Evolutionary conservation across 2,888 invertebrate genomes (phyloP).

Genomic region (Chouioia cunea): DNA sequence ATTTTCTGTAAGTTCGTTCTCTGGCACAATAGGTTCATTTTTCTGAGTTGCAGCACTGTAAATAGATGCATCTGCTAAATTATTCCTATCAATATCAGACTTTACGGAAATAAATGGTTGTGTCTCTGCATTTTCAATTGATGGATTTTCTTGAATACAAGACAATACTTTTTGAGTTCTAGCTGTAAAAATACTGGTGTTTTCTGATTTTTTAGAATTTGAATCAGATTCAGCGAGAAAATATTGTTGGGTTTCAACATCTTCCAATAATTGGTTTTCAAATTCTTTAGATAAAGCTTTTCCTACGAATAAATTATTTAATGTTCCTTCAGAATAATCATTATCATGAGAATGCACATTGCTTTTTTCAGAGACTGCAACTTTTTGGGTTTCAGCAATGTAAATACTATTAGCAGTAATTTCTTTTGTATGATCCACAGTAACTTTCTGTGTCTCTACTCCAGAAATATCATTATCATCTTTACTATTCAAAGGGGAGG

Average conservation of each 20-base stretch:
- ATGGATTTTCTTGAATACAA: too few species aligned
- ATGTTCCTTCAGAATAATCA: neutral
- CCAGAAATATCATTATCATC: constrained; percentile 22
- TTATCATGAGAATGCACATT: neutral
- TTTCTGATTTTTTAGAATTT: too few species aligned
- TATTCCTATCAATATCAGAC: neutral
- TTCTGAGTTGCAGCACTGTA: constrained; percentile 31
- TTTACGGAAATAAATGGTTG: neutral
- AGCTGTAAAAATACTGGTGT: too few species aligned
- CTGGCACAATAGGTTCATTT: neutral
- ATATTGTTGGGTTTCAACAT: too few species aligned
- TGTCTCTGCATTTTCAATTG: constrained; percentile 22
- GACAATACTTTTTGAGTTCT: too few species aligned
- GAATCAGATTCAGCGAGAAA: too few species aligned
- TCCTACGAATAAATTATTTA: too few species aligned
- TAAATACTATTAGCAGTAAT: constrained; percentile 21
- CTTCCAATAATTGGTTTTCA: too few species aligned
- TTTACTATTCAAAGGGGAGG: constrained; percentile 24
- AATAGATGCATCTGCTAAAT: constrained; percentile 1
- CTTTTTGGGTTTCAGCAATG: constrained; percentile 25
- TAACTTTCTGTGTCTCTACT: constrained; percentile 22
- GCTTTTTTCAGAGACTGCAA: too few species aligned
- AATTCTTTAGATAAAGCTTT: too few species aligned
- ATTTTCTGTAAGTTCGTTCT: constrained; percentile 17
- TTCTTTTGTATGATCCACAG: constrained; percentile 6